Base-by-base conservation (phyloP, 2,797 vertebrate genomes). In the Ibycter americanus region DNA sequence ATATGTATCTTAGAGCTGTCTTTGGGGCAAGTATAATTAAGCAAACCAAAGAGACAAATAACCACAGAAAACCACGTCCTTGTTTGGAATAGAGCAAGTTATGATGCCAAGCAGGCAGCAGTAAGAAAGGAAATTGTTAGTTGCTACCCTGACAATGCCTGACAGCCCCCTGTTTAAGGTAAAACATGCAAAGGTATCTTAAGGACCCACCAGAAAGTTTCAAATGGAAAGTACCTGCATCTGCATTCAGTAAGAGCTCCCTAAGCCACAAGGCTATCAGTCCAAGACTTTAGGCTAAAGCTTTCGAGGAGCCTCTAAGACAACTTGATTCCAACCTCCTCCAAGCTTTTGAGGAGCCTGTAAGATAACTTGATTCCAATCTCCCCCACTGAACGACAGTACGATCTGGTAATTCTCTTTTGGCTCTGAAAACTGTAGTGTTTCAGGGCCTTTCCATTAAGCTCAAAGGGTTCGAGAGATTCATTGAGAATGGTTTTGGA, bases 1-100 rank as follows among this genome's bases (percentile, higher is more conserved):
- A 65, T 55, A 23, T n/a, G 34, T 5, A 85, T 78, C 78, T 89
- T 36, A 65, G 83, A 86, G 46, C 72, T 91, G 72, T 78, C 84
- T 92, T 81, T 34, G 36, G 76, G 76, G 87, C 74, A 91, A 74
- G 52, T 17, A 20, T 65, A 95, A 91, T 76, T 87, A 91, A 92
- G 36, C 27, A 79, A 81, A 87, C 44, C 29, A 90, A 83, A 90
- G 49, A 25, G 38, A 74, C 80, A 83, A 94, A 87, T 25, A 87
- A 68, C 34, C 51, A 34, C 58, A 74, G 67, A 82, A 38, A 42
- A 76, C 29, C 31, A 63, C 40, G 31, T 47, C 13, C 61, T 78
- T 22, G 25, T 40, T 87, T 3, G 1, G 67, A 89, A 36, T 56
- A 65, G 0, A 21, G 78, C 23, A 65, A 22, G 3, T 90, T 27